Percentiles rank a stretch among this genome's conserved stretches.
phyloP scores from a whole-genome alignment of 2,113 vertebrate species.

The Leptosomus discolor region DNA sequence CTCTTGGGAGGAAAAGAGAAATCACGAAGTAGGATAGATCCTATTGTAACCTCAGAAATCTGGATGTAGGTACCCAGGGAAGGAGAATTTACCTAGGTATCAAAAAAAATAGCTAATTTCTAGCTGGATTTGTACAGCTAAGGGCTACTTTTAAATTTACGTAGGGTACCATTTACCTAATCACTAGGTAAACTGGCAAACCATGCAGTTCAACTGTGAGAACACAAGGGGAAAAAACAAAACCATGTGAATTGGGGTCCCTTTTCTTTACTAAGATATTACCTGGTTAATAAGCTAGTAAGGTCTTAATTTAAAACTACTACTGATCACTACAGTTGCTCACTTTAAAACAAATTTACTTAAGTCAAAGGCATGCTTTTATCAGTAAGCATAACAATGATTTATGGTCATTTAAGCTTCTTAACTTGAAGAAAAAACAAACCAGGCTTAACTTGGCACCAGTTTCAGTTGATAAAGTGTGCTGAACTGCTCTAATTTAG shows the following conservation, averaged over 20 bases:
- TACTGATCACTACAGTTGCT: not conserved
- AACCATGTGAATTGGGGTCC: rapidly evolving
- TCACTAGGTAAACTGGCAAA: not conserved
- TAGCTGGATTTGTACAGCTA: not conserved
- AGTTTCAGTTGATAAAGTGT: not conserved
- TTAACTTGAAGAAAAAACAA: not conserved
- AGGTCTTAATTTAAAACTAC: not conserved
- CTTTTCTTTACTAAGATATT: not conserved
- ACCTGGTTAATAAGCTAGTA: not conserved
- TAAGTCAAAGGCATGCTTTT: not conserved
- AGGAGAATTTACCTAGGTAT: not conserved
- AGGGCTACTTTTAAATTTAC: not conserved
- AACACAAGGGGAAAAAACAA: not conserved
- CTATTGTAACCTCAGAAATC: not conserved
- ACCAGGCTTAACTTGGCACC: not conserved
- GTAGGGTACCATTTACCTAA: not conserved
- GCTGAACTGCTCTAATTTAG: not conserved
- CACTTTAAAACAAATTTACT: not conserved
- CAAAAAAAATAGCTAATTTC: not conserved
- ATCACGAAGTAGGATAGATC: not conserved
- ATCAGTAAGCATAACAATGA: not conserved
- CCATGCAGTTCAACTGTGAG: not conserved
- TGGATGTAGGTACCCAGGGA: rapidly evolving
- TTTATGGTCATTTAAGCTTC: not conserved
- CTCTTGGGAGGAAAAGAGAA: not conserved